Base-by-base conservation (phyloP, 2,797 vertebrate species). In the Helicolenus hilgendorfi region DNA sequence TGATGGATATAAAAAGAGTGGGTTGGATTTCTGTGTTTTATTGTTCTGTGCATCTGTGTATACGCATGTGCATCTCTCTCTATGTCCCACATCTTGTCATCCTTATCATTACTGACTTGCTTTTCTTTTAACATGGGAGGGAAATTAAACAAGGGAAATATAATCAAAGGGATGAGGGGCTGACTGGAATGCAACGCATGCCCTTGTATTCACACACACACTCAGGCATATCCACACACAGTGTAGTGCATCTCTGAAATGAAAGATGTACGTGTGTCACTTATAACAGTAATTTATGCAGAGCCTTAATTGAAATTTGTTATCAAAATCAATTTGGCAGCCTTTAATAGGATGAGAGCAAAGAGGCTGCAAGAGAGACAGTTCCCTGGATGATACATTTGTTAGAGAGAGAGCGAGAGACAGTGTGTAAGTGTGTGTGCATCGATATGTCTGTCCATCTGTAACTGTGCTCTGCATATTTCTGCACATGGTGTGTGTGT, bases 271-370 rank as follows among this genome's bases (percentile, higher is more conserved):
- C 31, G 79, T 82, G 90, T 94, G 93, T 93, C 89, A 92, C 87
- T 95, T 87, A 87, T 72, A 91, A 88, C 78, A 59, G 79, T 89
- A 96, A 97, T 96, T 95, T 96, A 96, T 94, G 91, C 89, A 84
- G 91, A 85, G 71, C 58, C 78, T 91, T 97, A 96, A 97, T 96
- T 97, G 93, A 96, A 96, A 96, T 94, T 89, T 97, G 93, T 97
- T 96, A 97, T 97, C 94, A 94, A 95, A 96, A 96, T 96, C 90
- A 95, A 95, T 96, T 96, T 96, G 92, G 91, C 89, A 96, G 88
- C 70, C 82, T 95, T 96, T 97, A 96, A 96, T 96, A 93, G 88
- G 88, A 96, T 94, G 91, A 94, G 83, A 91, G 88, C 83, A 85
- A 84, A 93, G 89, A 82, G 82, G 89, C 89, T 89, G 90, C 79